phyloP scores from a whole-genome alignment of 2,888 invertebrate genomes.

The Pseudococcus longispinus region DNA sequence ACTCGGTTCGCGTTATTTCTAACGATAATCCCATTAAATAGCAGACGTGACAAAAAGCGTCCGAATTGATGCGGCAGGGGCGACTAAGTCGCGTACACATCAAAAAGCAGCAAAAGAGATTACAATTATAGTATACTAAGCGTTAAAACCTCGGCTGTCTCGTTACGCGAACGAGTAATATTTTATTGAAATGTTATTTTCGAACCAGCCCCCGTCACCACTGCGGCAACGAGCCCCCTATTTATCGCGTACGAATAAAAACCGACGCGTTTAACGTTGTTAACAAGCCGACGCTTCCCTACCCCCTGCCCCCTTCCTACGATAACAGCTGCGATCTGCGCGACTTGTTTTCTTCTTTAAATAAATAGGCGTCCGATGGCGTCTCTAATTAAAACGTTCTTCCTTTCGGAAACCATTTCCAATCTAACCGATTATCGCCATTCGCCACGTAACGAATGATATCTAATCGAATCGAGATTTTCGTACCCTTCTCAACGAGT shows the following conservation, averaged over 20 bases:
- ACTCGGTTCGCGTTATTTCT: conserved; percentile 18
- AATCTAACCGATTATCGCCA: not conserved
- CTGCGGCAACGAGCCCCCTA: not conserved
- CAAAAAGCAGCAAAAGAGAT: conserved; percentile 49
- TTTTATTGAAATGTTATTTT: conserved; percentile 52
- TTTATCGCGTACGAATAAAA: not conserved
- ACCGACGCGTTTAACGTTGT: not conserved
- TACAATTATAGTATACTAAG: conserved; percentile 45
- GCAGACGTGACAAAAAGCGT: conserved; percentile 53
- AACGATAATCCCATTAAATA: conserved; percentile 52
- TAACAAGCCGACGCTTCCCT: not conserved
- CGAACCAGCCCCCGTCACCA: not conserved
- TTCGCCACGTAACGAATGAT: not conserved
- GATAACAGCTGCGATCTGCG: not conserved
- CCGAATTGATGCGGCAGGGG: conserved; percentile 24
- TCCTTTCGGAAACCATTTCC: not conserved
- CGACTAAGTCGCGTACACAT: conserved; percentile 9
- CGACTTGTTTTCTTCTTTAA: conserved; percentile 12
- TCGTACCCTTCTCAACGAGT: not conserved
- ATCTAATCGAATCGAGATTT: not conserved
- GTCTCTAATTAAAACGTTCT: conserved; percentile 18
- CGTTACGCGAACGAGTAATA: conserved; percentile 30
- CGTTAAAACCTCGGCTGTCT: conserved; percentile 45
- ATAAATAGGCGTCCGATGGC: not conserved
- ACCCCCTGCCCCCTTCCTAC: not conserved